These are phyloP conservation scores for Allacma fusca DNA, from an alignment of 2,888 invertebrate genomes.

Conservation along the genomic window DNA sequence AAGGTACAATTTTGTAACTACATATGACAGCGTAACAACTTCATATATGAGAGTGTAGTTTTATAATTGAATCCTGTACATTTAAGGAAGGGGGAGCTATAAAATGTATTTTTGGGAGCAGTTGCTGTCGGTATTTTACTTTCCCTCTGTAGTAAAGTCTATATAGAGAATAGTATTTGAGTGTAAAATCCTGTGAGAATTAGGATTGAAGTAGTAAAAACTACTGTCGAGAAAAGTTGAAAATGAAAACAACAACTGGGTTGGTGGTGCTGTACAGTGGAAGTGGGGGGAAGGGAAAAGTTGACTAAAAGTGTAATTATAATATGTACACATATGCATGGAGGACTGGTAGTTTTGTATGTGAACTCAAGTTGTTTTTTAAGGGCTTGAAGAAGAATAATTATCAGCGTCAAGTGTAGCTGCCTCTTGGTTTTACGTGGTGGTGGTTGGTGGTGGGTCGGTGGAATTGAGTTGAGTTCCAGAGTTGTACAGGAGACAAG, in stretches of 20 bases:
- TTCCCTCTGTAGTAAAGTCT: too few species aligned
- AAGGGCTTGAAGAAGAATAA: neutral
- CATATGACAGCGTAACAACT: too few species aligned
- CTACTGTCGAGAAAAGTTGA: neutral
- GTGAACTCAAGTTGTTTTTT: slow-evolving; percentile 6
- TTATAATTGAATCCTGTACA: too few species aligned
- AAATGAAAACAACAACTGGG: neutral
- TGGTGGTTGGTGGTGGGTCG: neutral
- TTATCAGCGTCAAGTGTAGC: slow-evolving; percentile 16
- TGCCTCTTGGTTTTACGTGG: slow-evolving; percentile 14
- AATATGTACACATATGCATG: neutral
- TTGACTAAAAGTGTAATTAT: slow-evolving; percentile 12
- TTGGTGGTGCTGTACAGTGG: too few species aligned
- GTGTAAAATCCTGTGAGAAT: neutral
- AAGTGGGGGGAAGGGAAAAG: neutral
- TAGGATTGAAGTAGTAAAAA: slow-evolving; percentile 7
- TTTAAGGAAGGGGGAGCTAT: too few species aligned
- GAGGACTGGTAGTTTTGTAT: neutral
- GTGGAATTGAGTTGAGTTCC: neutral
- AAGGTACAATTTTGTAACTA: too few species aligned
- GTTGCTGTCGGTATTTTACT: too few species aligned
- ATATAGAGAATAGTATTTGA: too few species aligned
- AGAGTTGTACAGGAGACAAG: too few species aligned
- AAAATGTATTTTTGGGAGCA: too few species aligned
- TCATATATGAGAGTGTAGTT: too few species aligned